Base-by-base conservation (phyloP, 2,113 vertebrate genomes). In the Catagonus wagneri region DNA sequence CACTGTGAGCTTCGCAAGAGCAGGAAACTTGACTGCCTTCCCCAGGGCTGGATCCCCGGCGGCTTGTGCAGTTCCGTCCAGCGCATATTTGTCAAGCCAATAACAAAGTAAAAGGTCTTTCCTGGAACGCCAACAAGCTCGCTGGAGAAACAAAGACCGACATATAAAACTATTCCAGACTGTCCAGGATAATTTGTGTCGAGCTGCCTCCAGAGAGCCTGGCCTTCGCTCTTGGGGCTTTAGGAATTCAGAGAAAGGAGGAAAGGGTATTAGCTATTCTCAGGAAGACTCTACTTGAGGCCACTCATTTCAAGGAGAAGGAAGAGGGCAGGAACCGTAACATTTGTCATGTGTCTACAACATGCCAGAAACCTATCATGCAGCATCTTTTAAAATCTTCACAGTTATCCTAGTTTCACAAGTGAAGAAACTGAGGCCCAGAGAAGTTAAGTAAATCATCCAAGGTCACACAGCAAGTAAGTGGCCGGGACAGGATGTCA, bases 21-120 rank as follows among this genome's bases (percentile, higher is more conserved):
- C 76, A 60, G 63, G 16, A 32, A 14, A 36, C 23, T 29, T 22
- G 78, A 52, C n/a, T 20, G 39, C 61, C 20, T 27, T 61, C 75
- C 83, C 72, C 13, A 8, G 32, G 3, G 54, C 76, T 56, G 27
- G 23, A 20, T 44, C 69, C 54, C 34, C 54, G 11, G 22, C 25
- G 54, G 15, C 66, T 84, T 5, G 7, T 1, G 27, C 15, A 27
- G 36, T 11, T 65, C 83, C 72, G 66, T 66, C 90, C 32, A 54
- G 52, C n/a, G 69, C 17, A 4, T 63, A 20, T 68, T 25, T 89
- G 56, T 68, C 94, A 88, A 87, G 54, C 0, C 4, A 68, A 65
- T 56, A 93, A 86, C 86, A 91, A 72, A 95, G 63, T 27, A 0
- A 36, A 84, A 97, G 66, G 29, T 86, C 69, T 71, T 93, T 66